Evolutionary conservation across 2,888 invertebrate species (phyloP).

Genomic region (Tipula confusa): DNA sequence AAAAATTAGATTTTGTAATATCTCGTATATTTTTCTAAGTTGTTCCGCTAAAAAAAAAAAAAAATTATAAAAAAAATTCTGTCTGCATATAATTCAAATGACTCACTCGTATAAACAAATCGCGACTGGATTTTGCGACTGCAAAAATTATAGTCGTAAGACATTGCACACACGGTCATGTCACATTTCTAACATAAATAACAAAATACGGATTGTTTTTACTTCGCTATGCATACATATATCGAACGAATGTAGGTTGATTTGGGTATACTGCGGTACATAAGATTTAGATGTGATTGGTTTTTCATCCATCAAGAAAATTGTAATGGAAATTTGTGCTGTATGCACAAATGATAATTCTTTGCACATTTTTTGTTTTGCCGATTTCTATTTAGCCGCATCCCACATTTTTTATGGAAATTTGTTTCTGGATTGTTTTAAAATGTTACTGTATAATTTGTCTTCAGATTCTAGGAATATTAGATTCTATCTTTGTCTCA

Average conservation of each 20-base stretch:
- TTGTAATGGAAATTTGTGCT: not conserved
- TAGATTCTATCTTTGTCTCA: not conserved
- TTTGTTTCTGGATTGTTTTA: not conserved
- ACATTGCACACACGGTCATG: conserved; percentile 14
- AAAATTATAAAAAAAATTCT: not conserved
- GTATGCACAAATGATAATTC: not conserved
- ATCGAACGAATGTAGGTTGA: not conserved
- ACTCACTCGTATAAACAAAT: not conserved
- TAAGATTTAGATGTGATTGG: not conserved
- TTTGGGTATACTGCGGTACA: not conserved
- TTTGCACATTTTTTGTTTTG: not conserved
- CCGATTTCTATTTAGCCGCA: not conserved
- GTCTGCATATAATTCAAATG: not conserved
- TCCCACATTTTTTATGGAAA: not conserved
- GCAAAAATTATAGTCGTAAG: not conserved
- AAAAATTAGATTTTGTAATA: not conserved
- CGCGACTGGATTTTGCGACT: not conserved
- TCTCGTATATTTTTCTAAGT: not conserved
- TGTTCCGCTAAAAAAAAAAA: not conserved
- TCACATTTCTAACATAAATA: conserved; percentile 25
- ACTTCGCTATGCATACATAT: not conserved
- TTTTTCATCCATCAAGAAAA: conserved; percentile 20
- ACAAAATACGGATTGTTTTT: conserved; percentile 20
- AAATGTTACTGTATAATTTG: not conserved
- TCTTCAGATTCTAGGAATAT: not conserved